Evolutionary conservation across 2,888 invertebrate species (phyloP).

Genomic region (Platypus cylindrus): DNA sequence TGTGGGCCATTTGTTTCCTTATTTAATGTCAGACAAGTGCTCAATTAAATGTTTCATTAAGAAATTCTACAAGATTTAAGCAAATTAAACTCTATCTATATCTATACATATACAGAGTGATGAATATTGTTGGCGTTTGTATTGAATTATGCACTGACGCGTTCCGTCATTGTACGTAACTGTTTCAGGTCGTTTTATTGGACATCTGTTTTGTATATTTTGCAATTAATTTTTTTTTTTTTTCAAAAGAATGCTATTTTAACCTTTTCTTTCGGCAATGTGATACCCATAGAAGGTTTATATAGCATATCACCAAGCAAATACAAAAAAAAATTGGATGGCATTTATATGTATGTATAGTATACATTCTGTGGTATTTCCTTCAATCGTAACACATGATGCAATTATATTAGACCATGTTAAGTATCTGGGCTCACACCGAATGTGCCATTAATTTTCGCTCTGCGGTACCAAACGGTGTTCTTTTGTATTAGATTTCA

Average conservation of each 20-base stretch:
- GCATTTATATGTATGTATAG: slow-evolving; percentile 15
- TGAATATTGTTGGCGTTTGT: too few species aligned
- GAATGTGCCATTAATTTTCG: slow-evolving; percentile 12
- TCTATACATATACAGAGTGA: too few species aligned
- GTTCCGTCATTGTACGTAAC: too few species aligned
- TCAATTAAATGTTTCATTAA: slow-evolving; percentile 8
- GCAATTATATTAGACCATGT: slow-evolving; percentile 12
- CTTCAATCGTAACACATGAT: slow-evolving; percentile 12
- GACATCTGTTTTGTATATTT: too few species aligned
- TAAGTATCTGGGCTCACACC: slow-evolving; percentile 12
- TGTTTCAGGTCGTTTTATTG: too few species aligned
- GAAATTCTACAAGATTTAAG: too few species aligned
- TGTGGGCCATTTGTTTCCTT: slow-evolving; percentile 19
- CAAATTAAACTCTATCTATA: too few species aligned
- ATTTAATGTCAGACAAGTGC: slow-evolving; percentile 10
- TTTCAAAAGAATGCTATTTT: too few species aligned
- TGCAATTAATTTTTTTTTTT: too few species aligned
- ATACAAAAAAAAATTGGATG: slow-evolving; percentile 13
- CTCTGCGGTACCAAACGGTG: slow-evolving; percentile 12
- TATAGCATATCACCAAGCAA: too few species aligned
- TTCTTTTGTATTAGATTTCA: slow-evolving; percentile 12
- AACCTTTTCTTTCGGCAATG: too few species aligned
- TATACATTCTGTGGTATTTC: slow-evolving; percentile 8
- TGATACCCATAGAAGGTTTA: slow-evolving; percentile 12
- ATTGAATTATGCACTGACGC: too few species aligned